A percentile compares a stretch with the other conserved stretches of the same genome.
Evolutionary conservation across 2,888 invertebrate genomes (phyloP).

Genomic region (Acanthopleura granulata): DNA sequence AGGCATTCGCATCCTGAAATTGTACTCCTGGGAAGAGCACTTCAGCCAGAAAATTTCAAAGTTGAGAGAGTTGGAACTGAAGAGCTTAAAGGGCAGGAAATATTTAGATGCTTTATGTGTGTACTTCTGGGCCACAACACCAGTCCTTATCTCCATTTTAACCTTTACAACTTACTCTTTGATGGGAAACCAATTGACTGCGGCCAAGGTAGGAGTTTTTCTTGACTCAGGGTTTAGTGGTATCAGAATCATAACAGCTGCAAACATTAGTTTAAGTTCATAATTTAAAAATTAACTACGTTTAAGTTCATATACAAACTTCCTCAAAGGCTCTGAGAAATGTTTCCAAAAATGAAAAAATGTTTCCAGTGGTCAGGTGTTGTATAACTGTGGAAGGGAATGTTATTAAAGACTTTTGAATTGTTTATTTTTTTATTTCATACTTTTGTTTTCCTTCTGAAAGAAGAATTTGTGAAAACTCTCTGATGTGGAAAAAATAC

Average conservation of each 20-base stretch:
- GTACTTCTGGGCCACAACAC: constrained; percentile 98
- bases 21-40: constrained; percentile 93
- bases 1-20: constrained; percentile 91
- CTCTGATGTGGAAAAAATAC: not conserved
- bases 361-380: too few species aligned
- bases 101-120: constrained; percentile 98
- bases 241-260: too few species aligned
- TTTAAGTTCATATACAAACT: too few species aligned
- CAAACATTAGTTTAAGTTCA: too few species aligned
- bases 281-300: too few species aligned
- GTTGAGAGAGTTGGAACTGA: constrained; percentile 76
- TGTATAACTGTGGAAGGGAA: not conserved
- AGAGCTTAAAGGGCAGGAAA: constrained; percentile 86
- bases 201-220: constrained; percentile 79
- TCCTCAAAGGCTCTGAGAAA: too few species aligned
- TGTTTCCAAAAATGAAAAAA: too few species aligned
- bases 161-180: constrained; percentile 71
- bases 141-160: constrained; percentile 77
- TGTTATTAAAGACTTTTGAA: not conserved
- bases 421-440: not conserved
- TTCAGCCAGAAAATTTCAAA: constrained; percentile 79
- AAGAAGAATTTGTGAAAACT: too few species aligned
- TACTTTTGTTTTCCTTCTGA: not conserved
- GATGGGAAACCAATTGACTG: constrained; percentile 81
- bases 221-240: too few species aligned